Percentiles rank a stretch among this genome's conserved stretches.
Evolutionary conservation across 2,797 vertebrate genomes (phyloP).

Genomic region (Platyrinchus mystaceus): DNA sequence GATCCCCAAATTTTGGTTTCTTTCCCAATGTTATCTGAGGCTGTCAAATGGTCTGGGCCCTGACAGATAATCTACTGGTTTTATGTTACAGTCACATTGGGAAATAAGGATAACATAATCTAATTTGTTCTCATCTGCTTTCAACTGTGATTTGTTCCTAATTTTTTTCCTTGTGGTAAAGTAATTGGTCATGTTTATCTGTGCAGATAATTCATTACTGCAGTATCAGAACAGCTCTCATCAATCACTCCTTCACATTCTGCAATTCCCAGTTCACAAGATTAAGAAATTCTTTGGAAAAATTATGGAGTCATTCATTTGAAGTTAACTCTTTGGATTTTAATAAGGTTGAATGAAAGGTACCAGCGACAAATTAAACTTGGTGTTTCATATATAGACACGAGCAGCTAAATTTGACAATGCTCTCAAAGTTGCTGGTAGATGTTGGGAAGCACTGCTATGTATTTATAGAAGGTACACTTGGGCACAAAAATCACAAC

Average conservation of each 20-base stretch:
- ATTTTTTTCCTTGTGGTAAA: not conserved
- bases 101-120: not conserved
- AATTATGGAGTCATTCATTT: not conserved
- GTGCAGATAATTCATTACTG: not conserved
- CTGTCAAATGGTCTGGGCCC: not conserved
- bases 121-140: not conserved
- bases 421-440: not conserved
- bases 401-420: not conserved
- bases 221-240: not conserved
- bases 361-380: not conserved
- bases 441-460: not conserved
- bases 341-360: not conserved
- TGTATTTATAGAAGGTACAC: not conserved
- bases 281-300: not conserved
- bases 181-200: not conserved
- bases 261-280: not conserved
- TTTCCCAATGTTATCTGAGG: not conserved
- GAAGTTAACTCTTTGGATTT: not conserved
- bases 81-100: not conserved
- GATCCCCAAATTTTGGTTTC: not conserved
- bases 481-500: not conserved
- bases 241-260: not conserved
- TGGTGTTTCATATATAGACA: not conserved
- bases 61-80: not conserved
- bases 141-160: not conserved